Evolutionary conservation across 2,113 vertebrate genomes (phyloP), one percentile per base, ranked within the genome.

Genomic region (Setophaga kirtlandii): DNA sequence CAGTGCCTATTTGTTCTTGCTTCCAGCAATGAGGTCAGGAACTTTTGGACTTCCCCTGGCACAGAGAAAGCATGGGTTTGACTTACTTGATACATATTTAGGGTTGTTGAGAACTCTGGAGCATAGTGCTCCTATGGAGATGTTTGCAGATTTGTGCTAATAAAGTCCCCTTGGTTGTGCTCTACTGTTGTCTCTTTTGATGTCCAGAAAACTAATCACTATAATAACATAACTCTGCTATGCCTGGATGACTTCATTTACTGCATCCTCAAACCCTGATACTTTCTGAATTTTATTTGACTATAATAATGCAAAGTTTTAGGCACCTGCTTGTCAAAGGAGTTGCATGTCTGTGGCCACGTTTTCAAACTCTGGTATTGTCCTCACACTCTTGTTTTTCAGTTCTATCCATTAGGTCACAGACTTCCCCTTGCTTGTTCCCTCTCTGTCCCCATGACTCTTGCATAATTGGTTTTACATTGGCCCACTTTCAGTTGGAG

Each of bases 1-100:
- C 93, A 96, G 93, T 94, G 92, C 92, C 94, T 94, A 95, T 96
- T 96, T 96, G 94, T 94, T 97, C 86, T 90, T 96, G 90, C 94
- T 96, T 96, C 96, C 75, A 93, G 94, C 96, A 94, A 95, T 50
- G 93, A 96, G 96, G 92, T 96, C 94, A 93, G 92, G 96, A 96
- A 96, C 95, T 96, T 96, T 83, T 90, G 94, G 96, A 93, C 96
- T 94, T 90, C 92, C 90, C 93, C 47, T 78, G 90, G 79, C 79
- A 96, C 90, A 81, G 37, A 86, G 83, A 88, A 96, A 89, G 76
- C 65, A 74, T 78, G 60, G 64, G 31, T 92, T 96, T 96, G 88
- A 83, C 93, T 95, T 86, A 90, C 41, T 60, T 78, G 90, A 41
- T 93, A 93, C 76, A 90, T 96, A 95, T 92, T 95, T 95, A 62